phyloP scores from a whole-genome alignment of 2,113 vertebrate species.

The Toxotes chatareus region DNA sequence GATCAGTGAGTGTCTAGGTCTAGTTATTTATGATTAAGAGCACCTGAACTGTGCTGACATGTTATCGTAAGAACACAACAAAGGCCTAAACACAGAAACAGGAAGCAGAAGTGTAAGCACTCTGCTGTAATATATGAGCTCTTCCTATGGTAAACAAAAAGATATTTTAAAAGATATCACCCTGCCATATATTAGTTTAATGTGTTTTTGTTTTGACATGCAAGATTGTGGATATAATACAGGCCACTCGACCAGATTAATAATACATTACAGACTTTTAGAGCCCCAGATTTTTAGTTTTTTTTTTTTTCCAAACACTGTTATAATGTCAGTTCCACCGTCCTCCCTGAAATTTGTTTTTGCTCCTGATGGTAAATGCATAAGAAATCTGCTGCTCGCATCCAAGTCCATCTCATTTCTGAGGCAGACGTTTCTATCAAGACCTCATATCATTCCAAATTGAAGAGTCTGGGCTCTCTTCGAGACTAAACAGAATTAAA shows the following conservation, averaged over 20 bases:
- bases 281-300: background rate
- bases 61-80: background rate
- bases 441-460: background rate
- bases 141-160: background rate
- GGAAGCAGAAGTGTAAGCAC: background rate
- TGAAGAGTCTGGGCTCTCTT: background rate
- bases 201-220: slow-evolving; percentile 16
- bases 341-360: slow-evolving; percentile 3
- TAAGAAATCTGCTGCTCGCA: slow-evolving; percentile 1
- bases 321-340: background rate
- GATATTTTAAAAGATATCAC: background rate
- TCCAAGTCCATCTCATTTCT: background rate
- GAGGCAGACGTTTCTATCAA: background rate
- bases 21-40: background rate
- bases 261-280: slow-evolving; percentile 3
- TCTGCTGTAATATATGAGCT: background rate
- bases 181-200: background rate
- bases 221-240: background rate
- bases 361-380: background rate
- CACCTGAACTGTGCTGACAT: background rate
- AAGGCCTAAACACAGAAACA: background rate
- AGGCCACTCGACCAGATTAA: background rate
- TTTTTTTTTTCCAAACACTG: background rate
- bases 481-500: slow-evolving; percentile 17
- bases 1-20: background rate